Evolutionary conservation across 2,888 invertebrate genomes (phyloP).

Genomic region (Netelia fuscicornis): DNA sequence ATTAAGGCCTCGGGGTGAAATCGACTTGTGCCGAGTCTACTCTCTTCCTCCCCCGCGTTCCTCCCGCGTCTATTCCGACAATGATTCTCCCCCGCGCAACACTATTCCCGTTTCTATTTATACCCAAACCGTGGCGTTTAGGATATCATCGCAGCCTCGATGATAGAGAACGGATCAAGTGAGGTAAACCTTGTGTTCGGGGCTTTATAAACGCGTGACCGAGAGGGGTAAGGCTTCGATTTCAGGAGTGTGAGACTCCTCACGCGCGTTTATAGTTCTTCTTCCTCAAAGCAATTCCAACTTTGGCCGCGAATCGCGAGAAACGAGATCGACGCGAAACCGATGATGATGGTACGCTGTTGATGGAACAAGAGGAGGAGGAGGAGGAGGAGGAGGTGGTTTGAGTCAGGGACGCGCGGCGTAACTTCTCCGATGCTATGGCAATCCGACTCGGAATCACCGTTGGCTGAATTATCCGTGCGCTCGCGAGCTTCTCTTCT

Average conservation of each 20-base stretch:
- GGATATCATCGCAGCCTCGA: conserved; percentile 60
- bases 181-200: conserved; percentile 22
- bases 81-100: neutral
- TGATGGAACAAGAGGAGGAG: conserved; percentile 5
- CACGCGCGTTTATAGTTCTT: conserved; percentile 20
- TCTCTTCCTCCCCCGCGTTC: conserved; percentile 18
- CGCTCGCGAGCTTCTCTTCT: conserved; percentile 62
- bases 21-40: conserved; percentile 31
- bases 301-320: conserved; percentile 75
- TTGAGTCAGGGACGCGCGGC: conserved; percentile 69
- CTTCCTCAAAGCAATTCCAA: conserved; percentile 82
- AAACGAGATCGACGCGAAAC: conserved; percentile 58
- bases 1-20: conserved; percentile 63
- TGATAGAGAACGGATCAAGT: neutral
- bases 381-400: conserved; percentile 7
- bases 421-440: conserved; percentile 80
- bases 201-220: conserved; percentile 42
- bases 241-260: conserved; percentile 39
- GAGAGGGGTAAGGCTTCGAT: conserved; percentile 44
- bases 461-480: conserved; percentile 83
- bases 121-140: conserved; percentile 26
- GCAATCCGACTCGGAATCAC: conserved; percentile 84
- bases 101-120: conserved; percentile 8
- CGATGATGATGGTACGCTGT: conserved; percentile 41
- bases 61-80: conserved; percentile 16